A percentile compares a stretch with the other conserved stretches of the same genome.
Evolutionary conservation across 2,797 vertebrate genomes (phyloP).

Genomic region (Cirrhinus mrigala): DNA sequence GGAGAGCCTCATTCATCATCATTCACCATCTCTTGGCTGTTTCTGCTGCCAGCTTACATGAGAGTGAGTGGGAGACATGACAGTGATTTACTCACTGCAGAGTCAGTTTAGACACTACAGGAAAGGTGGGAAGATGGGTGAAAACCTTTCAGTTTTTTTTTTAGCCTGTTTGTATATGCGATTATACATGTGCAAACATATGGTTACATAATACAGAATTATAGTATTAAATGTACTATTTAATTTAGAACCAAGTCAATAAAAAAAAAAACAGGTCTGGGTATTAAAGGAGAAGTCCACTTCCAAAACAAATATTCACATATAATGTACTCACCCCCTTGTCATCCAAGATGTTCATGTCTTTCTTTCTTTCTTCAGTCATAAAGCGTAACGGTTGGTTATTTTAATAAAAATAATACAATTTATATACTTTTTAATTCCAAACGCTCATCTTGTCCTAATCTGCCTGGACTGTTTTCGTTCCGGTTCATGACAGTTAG

Average conservation of each 20-base stretch:
- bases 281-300: not conserved
- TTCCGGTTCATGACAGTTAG: no score
- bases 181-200: not conserved
- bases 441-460: no score
- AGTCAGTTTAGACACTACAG: constrained; percentile 22
- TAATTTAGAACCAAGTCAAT: not conserved
- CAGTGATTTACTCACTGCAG: constrained; percentile 14
- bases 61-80: constrained; percentile 30
- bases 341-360: no score
- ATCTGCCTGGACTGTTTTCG: no score
- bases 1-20: constrained; percentile 54
- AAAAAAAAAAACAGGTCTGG: not conserved
- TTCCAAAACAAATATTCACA: no score
- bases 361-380: no score
- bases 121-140: constrained; percentile 5
- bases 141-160: not conserved
- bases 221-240: not conserved
- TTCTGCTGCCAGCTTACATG: not conserved
- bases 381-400: no score
- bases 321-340: no score
- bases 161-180: not conserved
- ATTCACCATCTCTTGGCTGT: constrained; percentile 35
- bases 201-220: not conserved
- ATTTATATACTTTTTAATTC: no score
- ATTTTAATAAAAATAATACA: no score